Evolutionary conservation across 2,888 invertebrate genomes (phyloP), one percentile per base, ranked within the genome.

Genomic region (Xanthia icteritia): DNA sequence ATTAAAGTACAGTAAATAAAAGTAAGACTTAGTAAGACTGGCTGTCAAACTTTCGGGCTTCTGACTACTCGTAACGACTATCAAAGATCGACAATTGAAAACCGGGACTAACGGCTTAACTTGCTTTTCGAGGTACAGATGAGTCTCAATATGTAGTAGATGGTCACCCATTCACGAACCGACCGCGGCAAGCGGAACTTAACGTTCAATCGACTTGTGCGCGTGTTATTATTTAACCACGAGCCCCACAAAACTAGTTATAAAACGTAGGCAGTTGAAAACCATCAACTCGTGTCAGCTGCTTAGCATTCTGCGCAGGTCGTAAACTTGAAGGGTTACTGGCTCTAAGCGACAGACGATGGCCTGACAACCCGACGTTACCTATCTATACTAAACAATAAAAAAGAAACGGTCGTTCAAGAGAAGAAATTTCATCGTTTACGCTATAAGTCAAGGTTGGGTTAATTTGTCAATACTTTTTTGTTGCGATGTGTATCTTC

Each of bases 281-380:
- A 61, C 73, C 42, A 51, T 17, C 56, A 54, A 72, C 20, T 72
- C 61, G 36, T n/a, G 54, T 27, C 60, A 72, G 69, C 84, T 84
- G 56, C 31, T 83, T 82, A 84, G n/a, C 66, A 85, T 84, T 84
- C 83, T 56, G 73, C 27, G 20, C 66, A n/a, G 74, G 5, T 73
- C 75, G 72, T 85, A 70, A 82, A 85, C 69, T 78, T 73, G 79
- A 82, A 73, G 66, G 85, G 78, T 75, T 72, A 63, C 76, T 70
- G 58, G 72, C 51, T 64, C 68, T 82, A 56, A 75, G 65, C 63
- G 63, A 60, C 74, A 73, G 74, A 17, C 56, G n/a, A 71, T 77
- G 51, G 74, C 65, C 78, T 84, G 83, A 82, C 79, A 78, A 73
- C 36, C 60, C 67, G 51, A 61, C 75, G 64, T 66, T 75, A 77